Percentiles rank a stretch among this genome's conserved stretches.
Evolutionary conservation across 2,113 vertebrate genomes (phyloP).

Genomic region (Mixornis gularis): DNA sequence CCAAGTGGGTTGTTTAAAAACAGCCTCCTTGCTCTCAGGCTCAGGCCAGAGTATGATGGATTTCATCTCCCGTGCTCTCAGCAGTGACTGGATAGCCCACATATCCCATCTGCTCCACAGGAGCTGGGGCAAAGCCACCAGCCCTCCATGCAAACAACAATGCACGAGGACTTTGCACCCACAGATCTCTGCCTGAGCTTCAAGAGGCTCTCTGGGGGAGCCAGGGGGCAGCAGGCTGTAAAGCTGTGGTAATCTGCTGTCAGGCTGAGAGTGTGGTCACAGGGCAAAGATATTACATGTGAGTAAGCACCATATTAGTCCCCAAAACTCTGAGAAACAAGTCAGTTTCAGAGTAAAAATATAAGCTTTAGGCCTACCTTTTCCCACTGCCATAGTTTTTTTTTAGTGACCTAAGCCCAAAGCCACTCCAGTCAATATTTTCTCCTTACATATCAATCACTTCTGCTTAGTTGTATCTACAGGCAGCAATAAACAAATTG

Average conservation of each 20-base stretch:
- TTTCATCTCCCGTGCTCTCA: neutral
- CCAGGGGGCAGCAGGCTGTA: neutral
- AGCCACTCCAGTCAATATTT: neutral
- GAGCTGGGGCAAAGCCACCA: neutral
- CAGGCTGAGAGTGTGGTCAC: neutral
- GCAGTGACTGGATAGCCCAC: neutral
- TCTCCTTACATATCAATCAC: neutral
- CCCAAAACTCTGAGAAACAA: neutral
- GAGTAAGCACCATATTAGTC: neutral
- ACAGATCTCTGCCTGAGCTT: accelerated
- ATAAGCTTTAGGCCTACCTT: neutral
- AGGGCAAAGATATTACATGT: neutral
- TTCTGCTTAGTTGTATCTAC: neutral
- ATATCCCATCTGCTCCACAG: neutral
- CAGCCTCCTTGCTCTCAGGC: neutral
- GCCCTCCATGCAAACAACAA: neutral
- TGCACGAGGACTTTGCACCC: accelerated
- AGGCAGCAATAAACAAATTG: neutral
- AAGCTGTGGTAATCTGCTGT: neutral
- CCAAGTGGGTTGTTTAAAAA: neutral
- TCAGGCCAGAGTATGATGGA: neutral
- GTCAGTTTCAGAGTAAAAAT: neutral
- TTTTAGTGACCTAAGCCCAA: neutral
- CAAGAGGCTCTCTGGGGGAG: neutral
- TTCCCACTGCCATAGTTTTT: neutral